phyloP scores from a whole-genome alignment of 2,888 invertebrate genomes.

The Fragum sueziense region DNA sequence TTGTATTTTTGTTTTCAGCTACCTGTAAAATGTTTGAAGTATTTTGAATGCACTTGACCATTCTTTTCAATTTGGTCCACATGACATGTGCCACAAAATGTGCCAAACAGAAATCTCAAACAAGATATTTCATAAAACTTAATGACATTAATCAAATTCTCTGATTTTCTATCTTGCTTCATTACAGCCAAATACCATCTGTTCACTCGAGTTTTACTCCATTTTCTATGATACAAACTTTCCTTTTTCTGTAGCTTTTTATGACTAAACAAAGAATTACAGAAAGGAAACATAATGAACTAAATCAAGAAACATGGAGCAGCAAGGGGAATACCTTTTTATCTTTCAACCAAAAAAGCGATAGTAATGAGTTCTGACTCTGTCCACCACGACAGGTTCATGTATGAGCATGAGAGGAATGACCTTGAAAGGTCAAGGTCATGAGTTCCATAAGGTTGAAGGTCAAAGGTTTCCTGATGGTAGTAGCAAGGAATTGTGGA shows the following conservation, averaged over 20 bases:
- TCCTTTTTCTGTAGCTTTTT: neutral
- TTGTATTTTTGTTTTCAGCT: no score
- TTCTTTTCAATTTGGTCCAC: no score
- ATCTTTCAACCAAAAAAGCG: constrained; percentile 50
- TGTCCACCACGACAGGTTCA: constrained; percentile 44
- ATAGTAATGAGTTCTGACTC: constrained; percentile 45
- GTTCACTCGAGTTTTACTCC: no score
- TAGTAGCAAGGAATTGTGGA: constrained; percentile 31
- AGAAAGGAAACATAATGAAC: constrained; percentile 25
- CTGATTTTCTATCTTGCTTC: no score
- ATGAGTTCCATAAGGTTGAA: constrained; percentile 31
- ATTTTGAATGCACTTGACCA: no score
- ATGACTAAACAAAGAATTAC: neutral
- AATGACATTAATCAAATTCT: no score
- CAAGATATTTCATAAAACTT: no score
- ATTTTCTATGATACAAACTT: no score
- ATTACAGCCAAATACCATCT: no score
- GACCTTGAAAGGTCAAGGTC: constrained; percentile 51
- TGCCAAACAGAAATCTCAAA: no score
- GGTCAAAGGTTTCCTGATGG: constrained; percentile 32
- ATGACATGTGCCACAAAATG: no score
- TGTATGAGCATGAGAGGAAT: constrained; percentile 53
- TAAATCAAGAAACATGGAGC: constrained; percentile 34
- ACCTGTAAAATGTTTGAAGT: no score
- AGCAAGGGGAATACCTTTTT: constrained; percentile 48